Base-by-base conservation (phyloP, 2,113 vertebrate species). In the Trogon melanurus region DNA sequence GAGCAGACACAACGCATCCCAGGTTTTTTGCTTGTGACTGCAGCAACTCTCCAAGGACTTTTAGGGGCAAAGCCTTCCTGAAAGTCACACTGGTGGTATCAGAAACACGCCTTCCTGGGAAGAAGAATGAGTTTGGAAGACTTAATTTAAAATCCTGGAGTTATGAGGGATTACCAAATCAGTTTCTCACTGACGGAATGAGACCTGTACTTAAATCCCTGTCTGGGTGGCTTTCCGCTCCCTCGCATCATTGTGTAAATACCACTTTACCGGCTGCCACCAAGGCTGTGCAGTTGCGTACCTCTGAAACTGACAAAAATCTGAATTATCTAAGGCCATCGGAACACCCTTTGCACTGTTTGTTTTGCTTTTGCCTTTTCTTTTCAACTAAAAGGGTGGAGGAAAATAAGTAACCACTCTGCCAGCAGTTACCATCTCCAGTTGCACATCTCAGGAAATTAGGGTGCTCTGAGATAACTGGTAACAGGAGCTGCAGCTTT, bases 221-320 rank as follows among this genome's bases (percentile, higher is more conserved):
- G 58, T 25, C 45, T 0, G 1, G 19, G 41, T 16, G 9, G 62
- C 60, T 93, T 85, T 83, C 75, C 92, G 85, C 92, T 78, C 91
- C 72, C 51, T 92, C 56, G 50, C 0, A 0, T 44, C 11, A 11
- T 80, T 76, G 72, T 58, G 75, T n/a, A 94, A 94, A 83, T 66
- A 25, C 5, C n/a, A 0, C 1, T 85, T 90, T 81, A n/a, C 44
- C 0, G 47, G 56, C 56, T 38, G 82, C 92, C 79, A 50, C 45
- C 58, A 62, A 65, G 54, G 82, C 71, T 61, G 45, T 48, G 74
- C 38, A 32, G 65, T 69, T 95, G 76, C 2, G 0, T 75, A 45
- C 47, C n/a, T 91, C 85, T 53, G 73, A 72, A 82, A 79, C 87
- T 95, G 84, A 85, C 75, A 78, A 93, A 96, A 82, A 95, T 64